Percentiles rank a stretch among this genome's conserved stretches.
These are phyloP conservation scores for Actinia equina DNA, from an alignment of 64 coral and sea anemone species.

Conservation along the genomic window DNA sequence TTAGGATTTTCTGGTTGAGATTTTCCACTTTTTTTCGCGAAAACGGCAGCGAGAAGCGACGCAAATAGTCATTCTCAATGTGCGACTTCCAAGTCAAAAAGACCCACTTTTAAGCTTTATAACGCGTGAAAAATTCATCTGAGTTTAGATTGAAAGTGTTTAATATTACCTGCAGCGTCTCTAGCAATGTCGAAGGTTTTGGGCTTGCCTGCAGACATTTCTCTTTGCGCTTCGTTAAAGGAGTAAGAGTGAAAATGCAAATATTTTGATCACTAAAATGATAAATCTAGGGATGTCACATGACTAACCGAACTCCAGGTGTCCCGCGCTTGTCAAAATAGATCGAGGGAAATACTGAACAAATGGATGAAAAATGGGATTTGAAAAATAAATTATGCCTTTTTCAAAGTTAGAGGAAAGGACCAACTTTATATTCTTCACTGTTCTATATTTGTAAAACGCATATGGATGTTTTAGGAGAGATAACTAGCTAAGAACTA, in stretches of 20 bases:
- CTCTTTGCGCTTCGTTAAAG: neutral
- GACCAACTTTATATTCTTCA: too few species aligned
- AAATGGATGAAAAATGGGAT: neutral
- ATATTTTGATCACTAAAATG: neutral
- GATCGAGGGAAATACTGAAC: neutral
- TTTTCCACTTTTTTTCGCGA: neutral
- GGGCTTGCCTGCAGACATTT: neutral
- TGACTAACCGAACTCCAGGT: neutral
- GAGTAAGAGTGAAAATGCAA: neutral
- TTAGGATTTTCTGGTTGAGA: neutral
- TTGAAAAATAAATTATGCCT: too few species aligned
- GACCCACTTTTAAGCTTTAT: neutral
- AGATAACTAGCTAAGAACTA: too few species aligned
- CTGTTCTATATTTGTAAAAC: too few species aligned
- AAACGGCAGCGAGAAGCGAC: neutral
- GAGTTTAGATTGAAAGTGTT: neutral
- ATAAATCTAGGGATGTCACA: neutral
- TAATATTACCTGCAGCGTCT: neutral
- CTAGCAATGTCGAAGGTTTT: neutral
- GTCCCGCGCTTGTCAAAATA: neutral
- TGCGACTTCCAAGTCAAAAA: neutral
- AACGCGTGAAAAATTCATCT: neutral
- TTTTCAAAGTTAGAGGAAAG: too few species aligned
- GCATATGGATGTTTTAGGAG: too few species aligned
- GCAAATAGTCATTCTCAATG: neutral